A percentile compares a stretch with the other conserved stretches of the same genome.
phyloP scores from a whole-genome alignment of 2,113 vertebrate species.

The Crotalus helleri region DNA sequence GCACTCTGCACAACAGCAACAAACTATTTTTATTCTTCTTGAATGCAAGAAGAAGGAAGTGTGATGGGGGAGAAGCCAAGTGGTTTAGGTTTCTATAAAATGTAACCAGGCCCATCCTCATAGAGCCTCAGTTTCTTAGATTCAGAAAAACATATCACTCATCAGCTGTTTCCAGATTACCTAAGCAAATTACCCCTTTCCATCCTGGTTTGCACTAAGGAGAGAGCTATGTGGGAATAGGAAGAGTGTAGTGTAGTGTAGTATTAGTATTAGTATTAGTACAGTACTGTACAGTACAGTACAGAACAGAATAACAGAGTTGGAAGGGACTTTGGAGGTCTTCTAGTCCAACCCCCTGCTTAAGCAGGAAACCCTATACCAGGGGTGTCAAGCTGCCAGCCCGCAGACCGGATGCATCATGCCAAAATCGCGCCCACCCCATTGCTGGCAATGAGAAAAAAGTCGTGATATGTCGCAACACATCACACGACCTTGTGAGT shows the following conservation, averaged over 20 bases:
- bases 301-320: no score
- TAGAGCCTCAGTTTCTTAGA: not conserved
- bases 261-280: no score
- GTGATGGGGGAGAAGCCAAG: not conserved
- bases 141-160: not conserved
- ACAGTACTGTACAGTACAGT: no score
- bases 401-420: no score
- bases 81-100: not conserved
- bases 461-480: no score
- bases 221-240: accelerated
- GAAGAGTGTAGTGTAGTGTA: not conserved
- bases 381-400: no score
- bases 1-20: not conserved
- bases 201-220: not conserved
- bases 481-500: no score
- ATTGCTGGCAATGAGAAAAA: no score
- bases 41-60: not conserved
- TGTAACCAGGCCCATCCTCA: not conserved
- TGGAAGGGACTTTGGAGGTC: no score
- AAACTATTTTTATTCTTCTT: not conserved
- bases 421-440: no score
- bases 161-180: not conserved
- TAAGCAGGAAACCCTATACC: no score
- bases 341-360: no score
- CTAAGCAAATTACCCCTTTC: not conserved